Conservation (phyloP, 2,797 vertebrate genomes). For the Poeciliopsis paucimaculata region DNA sequence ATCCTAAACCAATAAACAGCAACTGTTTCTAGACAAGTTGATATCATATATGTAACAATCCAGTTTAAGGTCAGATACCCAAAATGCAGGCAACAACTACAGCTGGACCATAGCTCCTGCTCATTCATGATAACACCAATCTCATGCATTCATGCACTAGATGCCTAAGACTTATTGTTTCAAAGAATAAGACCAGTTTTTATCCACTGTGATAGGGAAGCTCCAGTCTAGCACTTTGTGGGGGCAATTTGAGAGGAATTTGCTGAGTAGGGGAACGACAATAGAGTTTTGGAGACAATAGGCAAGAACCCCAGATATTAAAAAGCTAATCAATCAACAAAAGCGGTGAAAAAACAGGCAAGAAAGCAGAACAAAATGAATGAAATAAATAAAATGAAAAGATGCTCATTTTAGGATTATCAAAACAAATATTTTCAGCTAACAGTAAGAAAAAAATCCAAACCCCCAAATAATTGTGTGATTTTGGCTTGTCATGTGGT, state of each 20-base stretch:
- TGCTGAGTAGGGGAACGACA: constrained; percentile 19
- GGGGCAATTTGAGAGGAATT: constrained; percentile 30
- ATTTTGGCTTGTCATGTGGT: constrained; percentile 40
- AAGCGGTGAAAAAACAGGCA: constrained; percentile 26
- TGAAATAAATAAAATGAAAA: constrained; percentile 70
- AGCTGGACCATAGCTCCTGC: constrained; percentile 25
- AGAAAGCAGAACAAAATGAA: constrained; percentile 29
- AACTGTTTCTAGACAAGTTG: constrained; percentile 25
- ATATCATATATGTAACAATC: constrained; percentile 49
- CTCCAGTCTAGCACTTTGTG: constrained; percentile 31
- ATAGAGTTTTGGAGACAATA: constrained; percentile 57
- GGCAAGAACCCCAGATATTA: constrained; percentile 56
- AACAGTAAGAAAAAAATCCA: constrained; percentile 40
- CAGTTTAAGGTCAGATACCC: constrained; percentile 60
- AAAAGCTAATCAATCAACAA: constrained; percentile 51
- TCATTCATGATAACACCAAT: constrained; percentile 41
- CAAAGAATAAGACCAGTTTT: constrained; percentile 56
- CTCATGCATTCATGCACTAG: constrained; percentile 27
- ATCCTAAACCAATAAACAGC: constrained; percentile 12
- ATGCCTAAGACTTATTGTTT: constrained; percentile 60
- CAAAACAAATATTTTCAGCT: constrained; percentile 66
- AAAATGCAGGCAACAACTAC: constrained; percentile 29
- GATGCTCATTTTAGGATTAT: constrained; percentile 62
- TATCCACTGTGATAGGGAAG: constrained; percentile 18
- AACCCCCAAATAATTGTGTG: constrained; percentile 50